Evolutionary conservation across 2,888 invertebrate genomes (phyloP).

Genomic region (Parascotia fuliginaria): DNA sequence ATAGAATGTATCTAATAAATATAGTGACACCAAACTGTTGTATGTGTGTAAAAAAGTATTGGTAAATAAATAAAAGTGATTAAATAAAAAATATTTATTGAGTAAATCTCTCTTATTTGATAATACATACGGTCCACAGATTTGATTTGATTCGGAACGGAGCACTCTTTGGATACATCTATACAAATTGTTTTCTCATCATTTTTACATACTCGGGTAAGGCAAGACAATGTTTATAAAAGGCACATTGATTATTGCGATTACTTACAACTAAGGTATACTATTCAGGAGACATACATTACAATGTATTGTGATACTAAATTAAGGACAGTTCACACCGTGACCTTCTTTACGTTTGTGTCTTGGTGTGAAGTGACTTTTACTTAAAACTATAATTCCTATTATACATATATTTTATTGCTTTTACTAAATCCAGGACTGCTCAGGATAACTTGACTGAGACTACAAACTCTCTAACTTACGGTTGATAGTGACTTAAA

Average conservation of each 20-base stretch:
- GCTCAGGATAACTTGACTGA: too few relatives aligned
- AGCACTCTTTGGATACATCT: conserved; percentile 47
- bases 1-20: too few relatives aligned
- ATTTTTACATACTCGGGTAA: conserved; percentile 49
- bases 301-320: not conserved
- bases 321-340: too few relatives aligned
- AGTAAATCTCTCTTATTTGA: conserved; percentile 46
- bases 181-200: conserved; percentile 42
- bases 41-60: not conserved
- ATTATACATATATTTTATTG: too few relatives aligned
- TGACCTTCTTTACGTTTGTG: too few relatives aligned
- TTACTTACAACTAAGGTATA: conserved; percentile 33
- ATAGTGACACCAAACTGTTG: too few relatives aligned
- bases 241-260: conserved; percentile 67
- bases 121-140: conserved; percentile 39
- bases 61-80: conserved; percentile 15
- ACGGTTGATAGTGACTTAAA: too few relatives aligned
- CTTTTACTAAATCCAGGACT: too few relatives aligned
- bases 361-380: too few relatives aligned
- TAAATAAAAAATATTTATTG: conserved; percentile 52
- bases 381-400: too few relatives aligned
- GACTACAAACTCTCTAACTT: too few relatives aligned
- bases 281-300: conserved; percentile 10
- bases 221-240: conserved; percentile 70
- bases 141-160: conserved; percentile 43